These are phyloP conservation scores for Tetragonisca angustula DNA, from an alignment of 2,888 invertebrate genomes.

Conservation along the genomic window DNA sequence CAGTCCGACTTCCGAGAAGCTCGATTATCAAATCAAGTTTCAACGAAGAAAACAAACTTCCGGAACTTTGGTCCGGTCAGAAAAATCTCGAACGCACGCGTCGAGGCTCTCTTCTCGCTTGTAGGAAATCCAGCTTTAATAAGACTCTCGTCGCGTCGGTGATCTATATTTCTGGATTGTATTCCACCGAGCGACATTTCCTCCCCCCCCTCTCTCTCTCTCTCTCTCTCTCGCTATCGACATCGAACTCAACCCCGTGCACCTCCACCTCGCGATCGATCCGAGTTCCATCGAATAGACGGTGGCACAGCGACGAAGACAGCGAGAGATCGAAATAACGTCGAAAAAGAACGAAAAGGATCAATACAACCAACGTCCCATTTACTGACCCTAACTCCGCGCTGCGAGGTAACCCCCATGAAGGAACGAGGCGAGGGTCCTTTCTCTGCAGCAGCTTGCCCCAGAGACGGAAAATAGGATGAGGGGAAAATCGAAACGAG, in stretches of 20 bases:
- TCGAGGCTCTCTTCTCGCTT: too few relatives aligned
- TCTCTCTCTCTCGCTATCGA: background rate
- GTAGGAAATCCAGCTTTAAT: too few relatives aligned
- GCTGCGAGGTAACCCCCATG: conserved; percentile 39
- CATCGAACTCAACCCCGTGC: background rate
- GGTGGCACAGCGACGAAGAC: conserved; percentile 13
- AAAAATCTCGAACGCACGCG: too few relatives aligned
- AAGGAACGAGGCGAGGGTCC: background rate
- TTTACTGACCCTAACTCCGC: conserved; percentile 51
- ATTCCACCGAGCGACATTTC: conserved; percentile 33
- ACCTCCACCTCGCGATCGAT: conserved; percentile 50
- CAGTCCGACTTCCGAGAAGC: too few relatives aligned
- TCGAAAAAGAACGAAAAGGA: conserved; percentile 53
- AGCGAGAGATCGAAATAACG: conserved; percentile 40
- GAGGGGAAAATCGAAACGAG: background rate
- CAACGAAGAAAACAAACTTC: too few relatives aligned
- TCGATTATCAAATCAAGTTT: too few relatives aligned
- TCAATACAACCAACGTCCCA: conserved; percentile 57
- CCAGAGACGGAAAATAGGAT: background rate
- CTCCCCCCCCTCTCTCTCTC: background rate
- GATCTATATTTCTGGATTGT: conserved; percentile 63
- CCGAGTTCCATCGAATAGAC: conserved; percentile 41
- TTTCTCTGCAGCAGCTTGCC: background rate
- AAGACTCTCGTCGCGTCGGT: conserved; percentile 8
- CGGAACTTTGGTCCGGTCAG: too few relatives aligned